Evolutionary conservation across 2,888 invertebrate species (phyloP).

Genomic region (Panzeria rudis): DNA sequence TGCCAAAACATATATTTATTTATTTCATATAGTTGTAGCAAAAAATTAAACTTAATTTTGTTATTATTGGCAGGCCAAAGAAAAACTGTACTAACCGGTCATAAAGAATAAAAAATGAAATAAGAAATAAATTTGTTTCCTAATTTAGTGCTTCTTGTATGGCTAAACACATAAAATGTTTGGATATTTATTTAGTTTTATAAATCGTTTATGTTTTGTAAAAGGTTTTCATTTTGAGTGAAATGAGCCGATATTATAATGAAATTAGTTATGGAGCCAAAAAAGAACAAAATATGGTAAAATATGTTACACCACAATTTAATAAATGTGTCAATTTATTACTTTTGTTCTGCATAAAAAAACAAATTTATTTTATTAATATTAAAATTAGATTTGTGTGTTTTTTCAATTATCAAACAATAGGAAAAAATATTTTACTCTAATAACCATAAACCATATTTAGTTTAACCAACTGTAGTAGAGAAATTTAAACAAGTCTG

Average conservation of each 20-base stretch:
- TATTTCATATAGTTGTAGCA: conserved; percentile 26
- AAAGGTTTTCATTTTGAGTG: conserved; percentile 1
- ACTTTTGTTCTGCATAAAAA: conserved; percentile 4
- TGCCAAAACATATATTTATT: conserved; percentile 55
- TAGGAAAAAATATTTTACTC: conserved; percentile 2
- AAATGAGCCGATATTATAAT: conserved; percentile 36
- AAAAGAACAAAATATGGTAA: background rate
- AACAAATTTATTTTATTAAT: conserved; percentile 37
- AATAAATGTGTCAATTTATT: conserved; percentile 58
- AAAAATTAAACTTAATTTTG: conserved; percentile 49
- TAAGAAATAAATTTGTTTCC: background rate
- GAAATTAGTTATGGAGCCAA: conserved; percentile 38
- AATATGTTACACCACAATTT: conserved; percentile 54
- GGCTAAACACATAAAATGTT: conserved; percentile 39
- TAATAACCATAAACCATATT: conserved; percentile 25
- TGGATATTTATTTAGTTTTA: conserved; percentile 39
- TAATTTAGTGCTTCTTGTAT: background rate
- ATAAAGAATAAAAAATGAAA: conserved; percentile 32
- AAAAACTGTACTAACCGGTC: conserved; percentile 26
- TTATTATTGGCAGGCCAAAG: conserved; percentile 59
- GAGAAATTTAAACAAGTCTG: background rate
- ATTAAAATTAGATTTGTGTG: conserved; percentile 52
- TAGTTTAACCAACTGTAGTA: conserved; percentile 1
- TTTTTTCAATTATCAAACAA: conserved; percentile 27
- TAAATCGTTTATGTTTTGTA: conserved; percentile 18